phyloP scores from a whole-genome alignment of 2,888 invertebrate genomes.

The Dicranocentrus wangi region DNA sequence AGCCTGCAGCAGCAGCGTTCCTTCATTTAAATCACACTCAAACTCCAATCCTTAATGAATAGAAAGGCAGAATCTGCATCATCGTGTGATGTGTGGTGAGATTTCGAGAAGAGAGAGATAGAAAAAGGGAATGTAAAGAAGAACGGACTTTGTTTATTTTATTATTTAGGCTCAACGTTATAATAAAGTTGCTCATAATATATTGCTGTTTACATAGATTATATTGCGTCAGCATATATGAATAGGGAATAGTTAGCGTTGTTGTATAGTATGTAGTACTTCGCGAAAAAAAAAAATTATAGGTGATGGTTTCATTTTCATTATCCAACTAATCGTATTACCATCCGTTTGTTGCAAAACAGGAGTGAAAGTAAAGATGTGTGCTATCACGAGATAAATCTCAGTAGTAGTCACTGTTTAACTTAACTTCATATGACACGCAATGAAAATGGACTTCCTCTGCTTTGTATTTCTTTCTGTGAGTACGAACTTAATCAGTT shows the following conservation, averaged over 20 bases:
- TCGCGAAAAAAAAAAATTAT: too few relatives aligned
- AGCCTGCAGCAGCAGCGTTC: not conserved
- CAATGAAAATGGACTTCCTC: constrained; percentile 30
- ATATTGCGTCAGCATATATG: constrained; percentile 14
- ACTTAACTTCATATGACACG: not conserved
- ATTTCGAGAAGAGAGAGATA: constrained; percentile 24
- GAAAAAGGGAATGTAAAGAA: constrained; percentile 25
- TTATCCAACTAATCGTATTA: constrained; percentile 48
- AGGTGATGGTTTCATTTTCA: constrained; percentile 29
- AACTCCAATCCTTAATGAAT: too few relatives aligned
- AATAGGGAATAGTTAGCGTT: not conserved
- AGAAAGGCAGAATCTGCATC: constrained; percentile 41
- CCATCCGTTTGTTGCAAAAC: constrained; percentile 44
- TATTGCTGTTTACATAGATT: constrained; percentile 19
- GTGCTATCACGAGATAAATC: constrained; percentile 32
- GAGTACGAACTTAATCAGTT: too few relatives aligned
- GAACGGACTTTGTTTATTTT: constrained; percentile 16
- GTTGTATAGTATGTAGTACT: too few relatives aligned
- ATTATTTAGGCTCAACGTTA: constrained; percentile 20
- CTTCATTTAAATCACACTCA: constrained; percentile 11
- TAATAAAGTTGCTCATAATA: not conserved
- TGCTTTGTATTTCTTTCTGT: too few relatives aligned
- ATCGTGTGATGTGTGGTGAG: too few relatives aligned
- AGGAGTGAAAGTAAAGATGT: constrained; percentile 40
- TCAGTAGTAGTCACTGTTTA: not conserved